Percentiles rank a stretch among this genome's conserved stretches.
These are phyloP conservation scores for Leptinotarsa defecta DNA, from an alignment of 1,140 invertebrate species.

Conservation along the genomic window DNA sequence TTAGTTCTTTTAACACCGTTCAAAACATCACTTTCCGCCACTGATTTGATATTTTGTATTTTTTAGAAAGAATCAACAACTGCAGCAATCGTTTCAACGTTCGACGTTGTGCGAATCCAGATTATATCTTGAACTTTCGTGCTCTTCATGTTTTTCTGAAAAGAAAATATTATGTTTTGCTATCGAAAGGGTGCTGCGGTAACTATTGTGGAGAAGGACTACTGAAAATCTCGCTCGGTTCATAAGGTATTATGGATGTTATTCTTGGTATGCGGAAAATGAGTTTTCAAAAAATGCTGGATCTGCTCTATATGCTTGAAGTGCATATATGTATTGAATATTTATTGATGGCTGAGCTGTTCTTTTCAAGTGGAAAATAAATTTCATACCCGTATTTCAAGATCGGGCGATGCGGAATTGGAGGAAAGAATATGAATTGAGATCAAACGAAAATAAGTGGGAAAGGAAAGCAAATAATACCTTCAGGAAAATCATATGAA, in stretches of 20 bases:
- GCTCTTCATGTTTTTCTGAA: background rate
- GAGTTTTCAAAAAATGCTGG: background rate
- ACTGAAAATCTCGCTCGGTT: background rate
- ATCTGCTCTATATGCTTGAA: background rate
- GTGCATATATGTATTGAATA: background rate
- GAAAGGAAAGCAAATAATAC: background rate
- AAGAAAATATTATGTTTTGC: background rate
- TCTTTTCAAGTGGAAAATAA: background rate
- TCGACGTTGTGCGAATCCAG: background rate
- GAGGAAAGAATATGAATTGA: background rate
- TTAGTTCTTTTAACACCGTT: too few relatives aligned
- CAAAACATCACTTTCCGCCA: too few relatives aligned
- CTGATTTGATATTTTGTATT: too few relatives aligned
- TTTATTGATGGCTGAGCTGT: constrained; percentile 2
- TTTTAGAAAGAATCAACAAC: background rate
- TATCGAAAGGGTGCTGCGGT: background rate
- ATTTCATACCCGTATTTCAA: background rate
- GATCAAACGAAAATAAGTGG: background rate
- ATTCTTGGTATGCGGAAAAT: background rate
- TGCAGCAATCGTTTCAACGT: background rate
- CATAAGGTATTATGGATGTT: background rate
- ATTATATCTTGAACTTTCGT: background rate
- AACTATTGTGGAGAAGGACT: background rate
- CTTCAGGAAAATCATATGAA: background rate
- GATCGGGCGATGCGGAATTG: background rate